Evolutionary conservation across 2,797 vertebrate genomes (phyloP), one percentile per base, ranked within the genome.

Genomic region (Onychomys torridus): DNA sequence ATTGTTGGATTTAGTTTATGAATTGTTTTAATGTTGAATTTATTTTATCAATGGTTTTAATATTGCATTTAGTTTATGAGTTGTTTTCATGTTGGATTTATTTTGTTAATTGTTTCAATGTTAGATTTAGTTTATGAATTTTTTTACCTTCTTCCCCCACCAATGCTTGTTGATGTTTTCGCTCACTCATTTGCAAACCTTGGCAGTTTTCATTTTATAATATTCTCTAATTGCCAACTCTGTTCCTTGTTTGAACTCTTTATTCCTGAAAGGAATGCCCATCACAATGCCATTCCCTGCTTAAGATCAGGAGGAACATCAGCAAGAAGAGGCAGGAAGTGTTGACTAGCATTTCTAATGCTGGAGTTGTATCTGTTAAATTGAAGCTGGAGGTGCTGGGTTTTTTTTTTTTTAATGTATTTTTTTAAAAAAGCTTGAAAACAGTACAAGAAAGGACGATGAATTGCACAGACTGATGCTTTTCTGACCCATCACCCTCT

Each of bases 91-190:
- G 10, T 49, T 55, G 52, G 52, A 55, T 16, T 55, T 55, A 55
- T 14, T 55, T 55, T 55, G 4, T 55, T 13, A 55, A 55, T 55
- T 55, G 14, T 55, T 55, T 55, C 16, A 55, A 55, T 55, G 52
- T 16, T 55, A 16, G 14, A 55, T 55, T 55, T 55, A 55, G 52
- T 4, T 55, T 55, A 55, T 55, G 52, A 55, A 55, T 55, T 55
- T 1, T 57, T 57, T 17, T 57, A 19, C 6, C 2, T 11, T n/a
- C 21, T n/a, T 67, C 5, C 2, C 11, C 8, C 6, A 12, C 5
- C 19, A 11, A 11, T 67, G 40, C 49, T 13, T 27, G 16, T 69
- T 69, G 11, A 73, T 49, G 37, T 65, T 63, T 69, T 69, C 43
- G 8, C 19, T n/a, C 25, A 69, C 19, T 52, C 21, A 9, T 65